These are phyloP conservation scores for Choreutis nemorana DNA, from an alignment of 2,888 invertebrate genomes.

Conservation along the genomic window DNA sequence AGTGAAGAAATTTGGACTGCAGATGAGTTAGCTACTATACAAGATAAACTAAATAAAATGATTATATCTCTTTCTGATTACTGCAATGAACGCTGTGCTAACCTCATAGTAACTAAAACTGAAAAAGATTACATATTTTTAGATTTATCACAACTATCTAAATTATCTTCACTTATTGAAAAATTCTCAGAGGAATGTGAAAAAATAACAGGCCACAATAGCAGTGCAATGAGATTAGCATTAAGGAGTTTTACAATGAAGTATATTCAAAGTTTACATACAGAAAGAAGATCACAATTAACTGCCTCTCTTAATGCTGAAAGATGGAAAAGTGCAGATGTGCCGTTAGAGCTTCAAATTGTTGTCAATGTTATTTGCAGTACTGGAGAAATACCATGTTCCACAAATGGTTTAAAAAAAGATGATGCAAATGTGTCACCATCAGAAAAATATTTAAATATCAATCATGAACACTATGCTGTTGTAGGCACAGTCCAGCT, in stretches of 20 bases:
- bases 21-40: conserved; percentile 74
- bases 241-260: conserved; percentile 89
- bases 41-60: conserved; percentile 77
- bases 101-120: conserved; percentile 82
- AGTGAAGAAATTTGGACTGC: conserved; percentile 75
- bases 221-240: conserved; percentile 81
- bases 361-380: conserved; percentile 77
- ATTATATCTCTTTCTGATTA: conserved; percentile 87
- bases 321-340: conserved; percentile 92
- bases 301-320: conserved; percentile 87
- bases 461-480: conserved; percentile 77
- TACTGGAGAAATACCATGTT: conserved; percentile 50
- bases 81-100: conserved; percentile 91
- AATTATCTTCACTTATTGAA: conserved; percentile 79
- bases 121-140: conserved; percentile 76
- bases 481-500: conserved; percentile 86
- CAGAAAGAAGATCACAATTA: conserved; percentile 85
- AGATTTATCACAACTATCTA: conserved; percentile 77
- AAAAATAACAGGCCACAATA: conserved; percentile 75
- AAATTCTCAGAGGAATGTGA: conserved; percentile 81
- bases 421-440: conserved; percentile 42
- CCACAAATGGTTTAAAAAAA: too few species aligned
- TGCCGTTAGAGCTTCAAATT: conserved; percentile 88
- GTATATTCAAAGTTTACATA: conserved; percentile 91
- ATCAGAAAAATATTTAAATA: conserved; percentile 65